Percentiles rank a stretch among this genome's conserved stretches.
Conservation (phyloP, 2,797 vertebrate genomes). For the Ctenopoma kingsleyae region DNA sequence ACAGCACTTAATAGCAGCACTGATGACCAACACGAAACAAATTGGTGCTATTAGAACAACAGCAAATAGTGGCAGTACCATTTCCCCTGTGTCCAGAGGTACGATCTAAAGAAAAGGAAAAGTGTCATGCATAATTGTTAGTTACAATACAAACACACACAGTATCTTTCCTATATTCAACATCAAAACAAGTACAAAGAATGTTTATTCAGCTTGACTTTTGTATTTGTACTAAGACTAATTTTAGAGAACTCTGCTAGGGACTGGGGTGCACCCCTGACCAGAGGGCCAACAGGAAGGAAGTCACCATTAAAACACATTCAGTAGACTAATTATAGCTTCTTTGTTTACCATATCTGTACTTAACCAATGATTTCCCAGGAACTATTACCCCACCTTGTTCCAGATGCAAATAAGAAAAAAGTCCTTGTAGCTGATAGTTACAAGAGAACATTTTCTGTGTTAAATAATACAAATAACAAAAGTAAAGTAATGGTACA, state of each 20-base stretch:
- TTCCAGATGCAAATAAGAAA: not conserved
- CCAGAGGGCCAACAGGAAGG: slow-evolving; percentile 58
- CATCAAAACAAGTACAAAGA: slow-evolving; percentile 17
- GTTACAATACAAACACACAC: slow-evolving; percentile 11
- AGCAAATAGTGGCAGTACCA: slow-evolving; percentile 26
- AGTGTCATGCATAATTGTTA: not conserved
- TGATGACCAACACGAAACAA: slow-evolving; percentile 12
- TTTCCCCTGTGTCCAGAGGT: slow-evolving; percentile 50
- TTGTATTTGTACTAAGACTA: slow-evolving; percentile 54
- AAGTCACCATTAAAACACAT: slow-evolving; percentile 46
- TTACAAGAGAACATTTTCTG: not conserved
- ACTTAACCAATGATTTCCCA: slow-evolving; percentile 1
- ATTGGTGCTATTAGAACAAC: slow-evolving; percentile 19
- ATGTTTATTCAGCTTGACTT: slow-evolving; percentile 56
- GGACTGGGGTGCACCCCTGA: slow-evolving; percentile 8
- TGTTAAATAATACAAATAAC: no score
- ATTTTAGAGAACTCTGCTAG: slow-evolving; percentile 51
- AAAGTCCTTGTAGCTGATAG: not conserved
- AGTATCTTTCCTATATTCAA: not conserved
- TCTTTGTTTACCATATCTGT: slow-evolving; percentile 20
- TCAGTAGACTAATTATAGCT: slow-evolving; percentile 9
- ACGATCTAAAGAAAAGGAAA: slow-evolving; percentile 37
- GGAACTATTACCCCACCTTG: not conserved
- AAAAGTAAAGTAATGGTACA: no score
- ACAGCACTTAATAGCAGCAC: slow-evolving; percentile 10